Percentiles rank a stretch among this genome's conserved stretches.
Evolutionary conservation across 2,888 invertebrate genomes (phyloP).

Genomic region (Melanostoma scalare): DNA sequence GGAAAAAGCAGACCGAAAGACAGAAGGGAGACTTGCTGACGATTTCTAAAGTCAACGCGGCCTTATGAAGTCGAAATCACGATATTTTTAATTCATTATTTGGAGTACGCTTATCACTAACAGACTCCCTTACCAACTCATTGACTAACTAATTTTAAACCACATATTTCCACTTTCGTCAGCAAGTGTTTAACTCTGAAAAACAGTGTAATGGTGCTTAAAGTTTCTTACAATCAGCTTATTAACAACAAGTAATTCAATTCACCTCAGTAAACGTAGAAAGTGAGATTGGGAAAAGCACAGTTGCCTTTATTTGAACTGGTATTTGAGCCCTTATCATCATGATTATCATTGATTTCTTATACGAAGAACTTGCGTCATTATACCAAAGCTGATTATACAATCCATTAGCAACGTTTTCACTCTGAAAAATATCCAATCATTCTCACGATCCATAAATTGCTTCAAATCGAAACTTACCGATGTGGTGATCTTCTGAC

Average conservation of each 20-base stretch:
- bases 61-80: too few species aligned
- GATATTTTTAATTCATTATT: too few species aligned
- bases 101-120: too few species aligned
- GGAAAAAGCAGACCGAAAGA: too few species aligned
- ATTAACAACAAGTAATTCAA: conserved; percentile 5
- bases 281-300: conserved; percentile 77
- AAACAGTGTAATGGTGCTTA: not conserved
- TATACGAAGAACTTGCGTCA: conserved; percentile 75
- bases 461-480: conserved; percentile 68
- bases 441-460: not conserved
- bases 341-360: conserved; percentile 77
- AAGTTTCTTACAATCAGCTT: not conserved
- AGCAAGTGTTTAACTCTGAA: too few species aligned
- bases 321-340: conserved; percentile 77
- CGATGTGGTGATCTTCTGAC: conserved; percentile 76
- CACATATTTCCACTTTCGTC: not conserved
- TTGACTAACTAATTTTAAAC: too few species aligned
- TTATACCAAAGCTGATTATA: conserved; percentile 78
- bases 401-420: conserved; percentile 76
- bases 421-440: conserved; percentile 74
- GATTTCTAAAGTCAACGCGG: too few species aligned
- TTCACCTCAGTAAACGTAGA: conserved; percentile 77
- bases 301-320: conserved; percentile 76
- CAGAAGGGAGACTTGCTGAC: too few species aligned
- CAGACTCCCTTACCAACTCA: too few species aligned